Percentiles rank a stretch among this genome's conserved stretches.
These are phyloP conservation scores for Chaetops frenatus DNA, from an alignment of 2,113 vertebrate genomes.

Conservation along the genomic window DNA sequence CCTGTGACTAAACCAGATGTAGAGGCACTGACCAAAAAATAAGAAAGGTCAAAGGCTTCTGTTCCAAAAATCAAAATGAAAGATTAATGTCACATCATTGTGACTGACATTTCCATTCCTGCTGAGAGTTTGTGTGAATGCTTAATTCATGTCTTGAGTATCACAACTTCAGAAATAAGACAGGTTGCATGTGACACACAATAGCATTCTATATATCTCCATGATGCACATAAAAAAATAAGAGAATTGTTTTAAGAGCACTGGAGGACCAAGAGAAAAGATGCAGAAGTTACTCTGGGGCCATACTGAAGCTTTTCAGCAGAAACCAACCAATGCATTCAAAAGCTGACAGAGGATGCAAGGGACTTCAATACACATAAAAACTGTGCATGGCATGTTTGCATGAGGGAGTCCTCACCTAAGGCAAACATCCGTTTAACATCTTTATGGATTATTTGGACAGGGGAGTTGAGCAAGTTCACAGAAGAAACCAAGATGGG, in stretches of 20 bases:
- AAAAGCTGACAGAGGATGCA: neutral
- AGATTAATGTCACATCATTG: neutral
- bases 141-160: neutral
- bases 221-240: neutral
- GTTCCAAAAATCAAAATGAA: neutral
- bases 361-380: neutral
- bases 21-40: neutral
- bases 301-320: neutral
- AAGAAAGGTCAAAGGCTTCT: neutral
- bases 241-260: neutral
- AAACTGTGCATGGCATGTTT: neutral
- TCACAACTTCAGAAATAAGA: neutral
- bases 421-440: neutral
- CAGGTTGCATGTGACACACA: fast-evolving
- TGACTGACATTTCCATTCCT: neutral
- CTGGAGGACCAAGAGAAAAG: neutral
- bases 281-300: neutral
- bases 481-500: neutral
- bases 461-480: neutral
- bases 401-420: neutral
- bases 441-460: neutral
- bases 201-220: neutral
- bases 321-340: neutral
- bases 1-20: neutral
- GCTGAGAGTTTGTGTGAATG: neutral